A percentile compares a stretch with the other conserved stretches of the same genome.
These are phyloP conservation scores for Capitella teleta DNA, from an alignment of 1,140 invertebrate genomes.

Conservation along the genomic window DNA sequence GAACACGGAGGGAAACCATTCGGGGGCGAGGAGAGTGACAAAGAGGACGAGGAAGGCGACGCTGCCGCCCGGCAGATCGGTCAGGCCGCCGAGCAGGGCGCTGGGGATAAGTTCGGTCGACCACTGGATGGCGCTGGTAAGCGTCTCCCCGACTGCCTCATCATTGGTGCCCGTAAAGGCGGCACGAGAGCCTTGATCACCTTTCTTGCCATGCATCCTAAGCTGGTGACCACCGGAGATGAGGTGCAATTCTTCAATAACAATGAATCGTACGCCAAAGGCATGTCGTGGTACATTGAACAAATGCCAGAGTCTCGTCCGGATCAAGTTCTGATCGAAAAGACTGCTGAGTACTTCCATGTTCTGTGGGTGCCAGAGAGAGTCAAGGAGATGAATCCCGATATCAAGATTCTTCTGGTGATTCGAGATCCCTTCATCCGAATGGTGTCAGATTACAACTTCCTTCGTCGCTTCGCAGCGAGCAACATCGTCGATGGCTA, in stretches of 20 bases:
- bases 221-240: constrained; percentile 25
- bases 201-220: constrained; percentile 40
- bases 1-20: too few species aligned
- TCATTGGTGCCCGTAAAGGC: constrained; percentile 43
- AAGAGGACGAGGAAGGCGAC: too few species aligned
- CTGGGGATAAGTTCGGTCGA: too few species aligned
- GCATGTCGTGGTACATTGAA: constrained; percentile 41
- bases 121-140: neutral
- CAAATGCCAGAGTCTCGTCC: constrained; percentile 28
- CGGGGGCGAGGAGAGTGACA: too few species aligned
- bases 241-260: constrained; percentile 44
- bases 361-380: neutral
- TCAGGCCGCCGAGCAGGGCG: too few species aligned
- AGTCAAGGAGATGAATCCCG: neutral
- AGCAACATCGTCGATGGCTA: too few species aligned
- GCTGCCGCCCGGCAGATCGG: too few species aligned
- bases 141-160: constrained; percentile 28
- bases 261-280: constrained; percentile 31
- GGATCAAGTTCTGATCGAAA: constrained; percentile 44
- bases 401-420: constrained; percentile 63
- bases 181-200: constrained; percentile 44
- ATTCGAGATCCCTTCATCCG: constrained; percentile 81
- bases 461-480: too few species aligned
- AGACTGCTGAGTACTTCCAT: constrained; percentile 45
- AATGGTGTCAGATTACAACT: constrained; percentile 87